A percentile compares a stretch with the other conserved stretches of the same genome.
Evolutionary conservation across 1,140 invertebrate species (phyloP).

Genomic region (Formica exsecta): DNA sequence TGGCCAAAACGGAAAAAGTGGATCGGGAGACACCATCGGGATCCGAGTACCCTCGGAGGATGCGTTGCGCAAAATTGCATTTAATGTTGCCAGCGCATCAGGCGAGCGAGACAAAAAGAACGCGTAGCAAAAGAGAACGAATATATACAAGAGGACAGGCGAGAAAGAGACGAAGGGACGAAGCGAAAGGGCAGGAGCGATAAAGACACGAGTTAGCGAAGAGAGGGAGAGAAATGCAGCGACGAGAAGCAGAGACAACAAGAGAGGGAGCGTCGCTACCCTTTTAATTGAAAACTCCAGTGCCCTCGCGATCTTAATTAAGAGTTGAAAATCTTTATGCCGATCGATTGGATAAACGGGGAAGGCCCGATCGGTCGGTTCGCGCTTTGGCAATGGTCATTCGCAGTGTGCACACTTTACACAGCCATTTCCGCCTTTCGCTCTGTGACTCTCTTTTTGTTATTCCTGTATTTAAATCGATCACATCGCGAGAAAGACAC

Average conservation of each 20-base stretch:
- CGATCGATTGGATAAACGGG: conserved; percentile 82
- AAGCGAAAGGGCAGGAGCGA: not conserved
- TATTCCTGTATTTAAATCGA: conserved; percentile 23
- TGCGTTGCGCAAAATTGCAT: conserved; percentile 74
- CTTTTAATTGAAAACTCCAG: conserved; percentile 84
- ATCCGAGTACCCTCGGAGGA: conserved; percentile 65
- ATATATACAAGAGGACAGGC: conserved; percentile 25
- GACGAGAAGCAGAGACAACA: conserved; percentile 25
- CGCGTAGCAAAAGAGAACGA: conserved; percentile 3
- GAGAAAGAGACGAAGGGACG: conserved; percentile 33
- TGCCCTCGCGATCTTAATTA: conserved; percentile 83
- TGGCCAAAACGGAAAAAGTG: conserved; percentile 62
- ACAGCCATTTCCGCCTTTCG: conserved; percentile 66
- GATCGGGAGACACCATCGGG: conserved; percentile 58
- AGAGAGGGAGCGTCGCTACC: conserved; percentile 65
- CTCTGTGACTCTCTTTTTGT: not conserved
- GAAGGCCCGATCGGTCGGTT: conserved; percentile 70
- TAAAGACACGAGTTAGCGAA: not conserved
- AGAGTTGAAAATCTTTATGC: conserved; percentile 82
- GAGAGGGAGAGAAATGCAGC: conserved; percentile 20
- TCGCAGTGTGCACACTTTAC: conserved; percentile 71
- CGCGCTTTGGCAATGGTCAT: conserved; percentile 70
- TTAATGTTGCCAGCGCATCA: conserved; percentile 76
- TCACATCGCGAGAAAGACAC: conserved; percentile 12
- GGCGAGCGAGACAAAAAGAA: conserved; percentile 21